Evolutionary conservation across 2,888 invertebrate genomes (phyloP), one percentile per base, ranked within the genome.

Genomic region (Eupithecia tripunctaria): DNA sequence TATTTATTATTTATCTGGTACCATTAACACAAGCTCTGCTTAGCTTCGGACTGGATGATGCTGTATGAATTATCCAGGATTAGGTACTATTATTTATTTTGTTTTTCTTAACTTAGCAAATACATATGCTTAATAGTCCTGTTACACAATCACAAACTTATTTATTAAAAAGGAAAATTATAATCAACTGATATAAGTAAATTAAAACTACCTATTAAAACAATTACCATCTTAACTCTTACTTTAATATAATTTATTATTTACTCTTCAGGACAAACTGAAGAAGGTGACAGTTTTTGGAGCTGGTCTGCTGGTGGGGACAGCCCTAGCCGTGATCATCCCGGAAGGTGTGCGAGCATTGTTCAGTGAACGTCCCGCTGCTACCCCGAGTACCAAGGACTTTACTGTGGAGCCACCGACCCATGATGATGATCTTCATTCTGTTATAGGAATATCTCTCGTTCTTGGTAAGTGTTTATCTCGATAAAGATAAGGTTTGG

Each of bases 241-340:
- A n/a, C n/a, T n/a, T n/a, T n/a, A n/a, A n/a, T n/a, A 2, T 41
- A n/a, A 43, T 43, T 43, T 43, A 51, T 21, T 21, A 21, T 51
- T 51, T 51, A 51, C 47, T 56, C 56, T 56, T 8, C 89, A 99
- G 99, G 98, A 98, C 75, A 99, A 98, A 89, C 94, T 99, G 43
- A 98, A 99, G 86, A 95, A 98, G 84, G 97, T 99, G 47, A 99
- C 99, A 38, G 97, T 99, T 18, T 96, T 99, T 78, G 99, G 99
- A 69, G 99, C 99, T 10, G 99, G 99, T 1, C 95, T 99, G 10
- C 95, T 99, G 1, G 99, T 99, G 1, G 99, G 99, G 1, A 99
- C 99, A 38, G 99, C 99, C 0, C 91, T 99, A 43, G 98, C 99
- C 7, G 99, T 99, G 0, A 99, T 99, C 71, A 99, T 99, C 81